Evolutionary conservation across 2,797 vertebrate genomes (phyloP).

Genomic region (Enteromius fasciolatus): DNA sequence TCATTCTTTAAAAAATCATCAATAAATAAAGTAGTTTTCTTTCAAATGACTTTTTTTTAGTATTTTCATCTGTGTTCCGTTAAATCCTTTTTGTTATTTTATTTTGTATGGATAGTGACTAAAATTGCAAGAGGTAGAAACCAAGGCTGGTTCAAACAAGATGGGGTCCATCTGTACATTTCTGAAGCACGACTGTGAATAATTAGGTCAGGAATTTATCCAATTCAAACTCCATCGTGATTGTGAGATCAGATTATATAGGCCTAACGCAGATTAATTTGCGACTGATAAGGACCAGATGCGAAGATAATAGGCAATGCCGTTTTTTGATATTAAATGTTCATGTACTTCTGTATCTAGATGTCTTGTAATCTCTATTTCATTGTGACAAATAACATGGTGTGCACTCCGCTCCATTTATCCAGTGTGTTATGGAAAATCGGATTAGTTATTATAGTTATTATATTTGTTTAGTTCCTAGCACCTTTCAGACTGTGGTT

Average conservation of each 20-base stretch:
- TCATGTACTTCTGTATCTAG: conserved; percentile 11
- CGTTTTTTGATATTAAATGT: conserved; percentile 57
- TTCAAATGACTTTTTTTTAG: not conserved
- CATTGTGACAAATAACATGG: not conserved
- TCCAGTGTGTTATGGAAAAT: not conserved
- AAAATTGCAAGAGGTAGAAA: conserved; percentile 37
- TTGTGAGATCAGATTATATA: conserved; percentile 66
- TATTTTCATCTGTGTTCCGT: not conserved
- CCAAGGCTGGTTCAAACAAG: conserved; percentile 31
- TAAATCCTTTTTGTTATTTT: not conserved
- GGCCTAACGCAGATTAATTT: conserved; percentile 61
- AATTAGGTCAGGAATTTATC: conserved; percentile 73
- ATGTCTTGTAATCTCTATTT: not conserved
- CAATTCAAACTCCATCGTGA: conserved; percentile 63
- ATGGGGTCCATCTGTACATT: conserved; percentile 64
- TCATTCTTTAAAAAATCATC: not conserved
- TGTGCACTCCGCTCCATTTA: not conserved
- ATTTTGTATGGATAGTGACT: not conserved
- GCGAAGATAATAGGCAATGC: conserved; percentile 63
- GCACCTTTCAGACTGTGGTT: not conserved
- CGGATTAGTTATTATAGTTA: not conserved
- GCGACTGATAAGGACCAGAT: conserved; percentile 64
- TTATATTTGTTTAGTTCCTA: not conserved
- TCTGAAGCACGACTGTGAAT: conserved; percentile 61
- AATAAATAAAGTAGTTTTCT: not conserved